Evolutionary conservation across 2,888 invertebrate genomes (phyloP).

Genomic region (Homarus gammarus): DNA sequence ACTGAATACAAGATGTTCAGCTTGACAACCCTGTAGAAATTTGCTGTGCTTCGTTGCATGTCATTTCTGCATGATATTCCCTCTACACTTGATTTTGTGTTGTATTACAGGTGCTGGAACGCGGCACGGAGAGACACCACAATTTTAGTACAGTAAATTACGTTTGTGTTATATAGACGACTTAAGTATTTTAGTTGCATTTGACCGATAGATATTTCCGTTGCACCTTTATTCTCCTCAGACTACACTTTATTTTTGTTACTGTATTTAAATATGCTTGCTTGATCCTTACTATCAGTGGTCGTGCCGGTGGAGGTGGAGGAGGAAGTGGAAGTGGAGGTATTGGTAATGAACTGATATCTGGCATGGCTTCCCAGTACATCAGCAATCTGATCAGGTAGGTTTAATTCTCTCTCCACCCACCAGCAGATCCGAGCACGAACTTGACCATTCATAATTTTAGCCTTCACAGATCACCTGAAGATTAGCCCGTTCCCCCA

Average conservation of each 20-base stretch:
- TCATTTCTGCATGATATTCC: constrained; percentile 3
- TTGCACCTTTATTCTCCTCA: neutral
- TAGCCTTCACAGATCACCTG: no score
- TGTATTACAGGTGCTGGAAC: neutral
- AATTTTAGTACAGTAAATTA: no score
- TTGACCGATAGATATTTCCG: neutral
- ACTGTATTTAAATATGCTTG: neutral
- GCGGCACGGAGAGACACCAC: neutral
- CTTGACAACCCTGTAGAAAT: neutral
- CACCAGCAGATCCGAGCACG: no score
- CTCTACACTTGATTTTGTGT: neutral
- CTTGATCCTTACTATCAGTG: constrained; percentile 31
- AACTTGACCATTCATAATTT: no score
- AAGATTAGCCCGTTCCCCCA: no score
- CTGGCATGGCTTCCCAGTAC: constrained; percentile 75
- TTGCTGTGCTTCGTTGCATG: neutral
- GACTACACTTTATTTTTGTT: neutral
- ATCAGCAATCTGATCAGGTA: constrained; percentile 72
- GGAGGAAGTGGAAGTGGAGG: constrained; percentile 66
- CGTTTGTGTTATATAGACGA: no score
- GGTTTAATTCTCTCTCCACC: neutral
- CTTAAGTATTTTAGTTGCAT: no score
- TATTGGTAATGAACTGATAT: constrained; percentile 59
- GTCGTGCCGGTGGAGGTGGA: constrained; percentile 45
- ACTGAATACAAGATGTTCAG: neutral